phyloP scores from a whole-genome alignment of 2,797 vertebrate species.

The Gymnocypris eckloni region DNA sequence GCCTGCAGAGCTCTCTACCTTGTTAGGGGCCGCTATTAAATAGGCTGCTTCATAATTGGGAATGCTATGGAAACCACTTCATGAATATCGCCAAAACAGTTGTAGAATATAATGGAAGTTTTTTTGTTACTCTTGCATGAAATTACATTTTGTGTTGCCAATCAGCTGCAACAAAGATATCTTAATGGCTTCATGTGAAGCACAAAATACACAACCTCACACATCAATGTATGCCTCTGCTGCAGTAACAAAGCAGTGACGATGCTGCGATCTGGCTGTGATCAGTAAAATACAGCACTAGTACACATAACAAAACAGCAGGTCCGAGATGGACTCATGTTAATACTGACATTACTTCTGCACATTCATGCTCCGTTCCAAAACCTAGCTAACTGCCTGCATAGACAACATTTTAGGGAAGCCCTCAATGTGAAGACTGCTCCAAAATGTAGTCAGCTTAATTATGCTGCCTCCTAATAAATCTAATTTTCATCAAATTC shows the following conservation, averaged over 20 bases:
- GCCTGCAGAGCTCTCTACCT: conserved; percentile 43
- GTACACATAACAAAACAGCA: conserved; percentile 33
- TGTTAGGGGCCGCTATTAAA: conserved; percentile 48
- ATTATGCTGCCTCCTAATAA: neutral
- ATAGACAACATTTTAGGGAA: neutral
- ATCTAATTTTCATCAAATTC: neutral
- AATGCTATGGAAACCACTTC: conserved; percentile 59
- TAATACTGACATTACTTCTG: conserved; percentile 15
- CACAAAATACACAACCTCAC: conserved; percentile 36
- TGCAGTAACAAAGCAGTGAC: conserved; percentile 28
- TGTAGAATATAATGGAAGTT: conserved; percentile 54
- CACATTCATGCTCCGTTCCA: neutral
- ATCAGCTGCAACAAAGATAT: conserved; percentile 55
- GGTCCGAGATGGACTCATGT: conserved; percentile 1
- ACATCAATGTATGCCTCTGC: conserved; percentile 39
- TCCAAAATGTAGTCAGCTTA: neutral
- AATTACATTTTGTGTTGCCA: conserved; percentile 58
- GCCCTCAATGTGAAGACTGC: neutral
- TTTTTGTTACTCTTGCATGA: conserved; percentile 53
- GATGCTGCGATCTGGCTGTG: conserved; percentile 26
- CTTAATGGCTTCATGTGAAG: conserved; percentile 49
- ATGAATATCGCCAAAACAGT: conserved; percentile 57
- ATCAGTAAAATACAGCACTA: conserved; percentile 34
- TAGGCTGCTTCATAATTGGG: conserved; percentile 52
- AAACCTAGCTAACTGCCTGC: neutral